Conservation (phyloP, 2,888 invertebrate species). For the Sinhomidia bicolor region DNA sequence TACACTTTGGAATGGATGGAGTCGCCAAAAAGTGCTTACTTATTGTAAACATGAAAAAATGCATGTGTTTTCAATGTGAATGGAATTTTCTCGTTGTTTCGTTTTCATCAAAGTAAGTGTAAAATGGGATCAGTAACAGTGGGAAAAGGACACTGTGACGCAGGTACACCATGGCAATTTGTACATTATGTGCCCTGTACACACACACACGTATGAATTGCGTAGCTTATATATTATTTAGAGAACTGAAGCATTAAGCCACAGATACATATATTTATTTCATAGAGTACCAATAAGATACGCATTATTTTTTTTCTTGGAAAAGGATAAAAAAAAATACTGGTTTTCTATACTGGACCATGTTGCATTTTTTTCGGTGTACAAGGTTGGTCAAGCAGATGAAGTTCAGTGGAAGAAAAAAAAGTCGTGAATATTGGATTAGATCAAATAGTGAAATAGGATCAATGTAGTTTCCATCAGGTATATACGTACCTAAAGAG, state of each 20-base stretch:
- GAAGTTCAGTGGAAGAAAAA: slow-evolving; percentile 45
- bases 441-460: slow-evolving; percentile 57
- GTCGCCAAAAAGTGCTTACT: not conserved
- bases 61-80: slow-evolving; percentile 23
- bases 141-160: not conserved
- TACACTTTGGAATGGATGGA: not conserved
- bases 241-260: no score
- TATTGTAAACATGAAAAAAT: not conserved
- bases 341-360: not conserved
- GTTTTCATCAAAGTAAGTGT: slow-evolving; percentile 34
- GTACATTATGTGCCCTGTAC: no score
- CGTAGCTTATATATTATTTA: no score
- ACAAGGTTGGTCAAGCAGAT: slow-evolving; percentile 39
- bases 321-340: not conserved
- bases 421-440: slow-evolving; percentile 50
- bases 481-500: slow-evolving; percentile 78
- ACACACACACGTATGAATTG: no score
- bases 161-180: no score
- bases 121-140: slow-evolving; percentile 8
- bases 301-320: no score
- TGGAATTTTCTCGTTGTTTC: not conserved
- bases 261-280: no score
- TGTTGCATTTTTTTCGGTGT: slow-evolving; percentile 19
- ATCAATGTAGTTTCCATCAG: slow-evolving; percentile 39
- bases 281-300: no score